Base-by-base conservation (phyloP, 2,888 invertebrate species). In the Trichacis sp. region DNA sequence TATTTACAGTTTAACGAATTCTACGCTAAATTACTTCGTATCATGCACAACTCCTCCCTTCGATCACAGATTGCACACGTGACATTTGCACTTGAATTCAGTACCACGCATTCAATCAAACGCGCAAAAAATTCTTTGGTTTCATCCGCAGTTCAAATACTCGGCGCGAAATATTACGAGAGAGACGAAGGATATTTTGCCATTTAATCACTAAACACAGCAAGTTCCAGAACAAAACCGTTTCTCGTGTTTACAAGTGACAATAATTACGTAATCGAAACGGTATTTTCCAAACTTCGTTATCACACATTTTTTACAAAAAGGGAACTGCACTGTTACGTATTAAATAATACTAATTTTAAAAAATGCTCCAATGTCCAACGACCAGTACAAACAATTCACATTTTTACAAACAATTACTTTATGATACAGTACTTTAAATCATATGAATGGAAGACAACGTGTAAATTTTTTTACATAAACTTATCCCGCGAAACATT, bases 81-180 rank as follows among this genome's bases (percentile, higher is more conserved):
- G 17, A 47, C 38, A 45, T 53, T 53, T 30, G 45, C 30, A 53
- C 45, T 54, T 19, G 19, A 45, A 36, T 46, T 19, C 15, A 54
- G 45, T 19, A 33, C n/a, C 45, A 53, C 38, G 17, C 20, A 46
- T 38, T 45, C 19, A 54, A 18, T 33, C 19, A 18, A 9, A 43
- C 19, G 8, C 24, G 24, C 24, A 8, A 24, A n/a, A 24, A 33
- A 33, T 18, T 43, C 19, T 43, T 43, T 43, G 19, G 43, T 40
- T 40, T 12, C 15, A 8, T 8, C 24, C 24, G 24, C 24, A 24
- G 8, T 33, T 33, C 33, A 33, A n/a, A 33, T 33, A n/a, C n/a
- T 11, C n/a, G 33, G 2, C 33, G 33, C 33, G n/a, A n/a, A 33
- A n/a, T 33, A 33, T 33, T 33, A 33, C 33, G 9, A 6, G 33